Conservation (phyloP, 2,888 invertebrate species). For the Sphaerolaimus hirsutus region DNA sequence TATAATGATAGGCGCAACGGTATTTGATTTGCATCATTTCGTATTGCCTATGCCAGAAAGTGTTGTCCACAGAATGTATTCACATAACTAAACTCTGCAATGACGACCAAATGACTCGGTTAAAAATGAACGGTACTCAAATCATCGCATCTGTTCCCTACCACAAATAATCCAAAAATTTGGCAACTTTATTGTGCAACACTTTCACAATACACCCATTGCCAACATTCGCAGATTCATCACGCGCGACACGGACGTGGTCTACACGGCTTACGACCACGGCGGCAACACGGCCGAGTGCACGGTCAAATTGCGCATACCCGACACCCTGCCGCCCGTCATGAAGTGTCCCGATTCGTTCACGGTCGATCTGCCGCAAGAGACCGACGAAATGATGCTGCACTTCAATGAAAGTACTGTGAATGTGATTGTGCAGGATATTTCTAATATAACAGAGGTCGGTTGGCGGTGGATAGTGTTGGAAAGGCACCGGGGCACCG, state of each 20-base stretch:
- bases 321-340: slow-evolving; percentile 21
- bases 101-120: no score
- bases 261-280: slow-evolving; percentile 84
- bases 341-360: slow-evolving; percentile 25
- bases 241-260: slow-evolving; percentile 50
- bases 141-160: no score
- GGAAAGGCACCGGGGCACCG: slow-evolving; percentile 15
- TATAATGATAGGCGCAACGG: no score
- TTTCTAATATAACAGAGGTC: slow-evolving; percentile 18
- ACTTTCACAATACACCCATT: no score
- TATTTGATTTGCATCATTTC: no score
- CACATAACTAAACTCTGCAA: no score
- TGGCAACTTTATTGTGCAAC: no score
- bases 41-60: no score
- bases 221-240: slow-evolving; percentile 16
- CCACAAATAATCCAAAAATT: no score
- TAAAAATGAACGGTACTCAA: no score
- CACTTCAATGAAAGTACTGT: slow-evolving; percentile 19
- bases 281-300: slow-evolving; percentile 93
- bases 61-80: no score
- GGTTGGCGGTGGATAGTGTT: no score
- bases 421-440: slow-evolving; percentile 19
- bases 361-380: slow-evolving; percentile 12
- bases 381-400: slow-evolving; percentile 9
- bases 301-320: slow-evolving; percentile 55